Percentiles rank a stretch among this genome's conserved stretches.
Evolutionary conservation across 1,140 invertebrate genomes (phyloP).

Genomic region (Aphis gossypii): DNA sequence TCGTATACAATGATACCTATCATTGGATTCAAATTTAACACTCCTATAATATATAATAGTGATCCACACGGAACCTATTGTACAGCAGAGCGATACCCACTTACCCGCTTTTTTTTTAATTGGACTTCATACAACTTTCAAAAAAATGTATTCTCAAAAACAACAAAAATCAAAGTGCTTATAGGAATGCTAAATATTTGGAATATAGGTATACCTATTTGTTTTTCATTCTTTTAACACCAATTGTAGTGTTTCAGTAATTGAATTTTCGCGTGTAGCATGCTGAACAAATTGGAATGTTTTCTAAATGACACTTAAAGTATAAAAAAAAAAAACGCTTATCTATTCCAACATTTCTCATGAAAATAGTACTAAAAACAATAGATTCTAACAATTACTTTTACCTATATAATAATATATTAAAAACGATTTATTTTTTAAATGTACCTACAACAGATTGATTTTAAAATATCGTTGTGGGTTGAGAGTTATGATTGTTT

Average conservation of each 20-base stretch:
- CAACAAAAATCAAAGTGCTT: not conserved
- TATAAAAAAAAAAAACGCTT: not conserved
- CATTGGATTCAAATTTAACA: too few relatives aligned
- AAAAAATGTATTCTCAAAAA: not conserved
- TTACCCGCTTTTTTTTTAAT: too few relatives aligned
- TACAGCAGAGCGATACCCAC: too few relatives aligned
- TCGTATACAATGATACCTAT: too few relatives aligned
- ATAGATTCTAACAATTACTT: not conserved
- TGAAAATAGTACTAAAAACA: not conserved
- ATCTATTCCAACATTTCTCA: not conserved
- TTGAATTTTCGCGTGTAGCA: conserved; percentile 4
- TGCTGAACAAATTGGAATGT: conserved; percentile 2
- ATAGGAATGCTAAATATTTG: conserved; percentile 20
- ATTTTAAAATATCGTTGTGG: not conserved
- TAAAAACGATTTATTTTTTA: too few relatives aligned
- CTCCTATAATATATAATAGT: too few relatives aligned
- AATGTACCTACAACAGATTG: not conserved
- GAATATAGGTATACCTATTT: not conserved
- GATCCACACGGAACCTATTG: too few relatives aligned
- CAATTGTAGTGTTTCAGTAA: conserved; percentile 20
- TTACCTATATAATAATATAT: not conserved
- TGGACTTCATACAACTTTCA: not conserved
- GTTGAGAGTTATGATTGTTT: not conserved
- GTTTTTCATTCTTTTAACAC: conserved; percentile 8
- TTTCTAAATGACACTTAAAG: not conserved